phyloP scores from a whole-genome alignment of 2,888 invertebrate genomes.

The Drosophila neotestacea region DNA sequence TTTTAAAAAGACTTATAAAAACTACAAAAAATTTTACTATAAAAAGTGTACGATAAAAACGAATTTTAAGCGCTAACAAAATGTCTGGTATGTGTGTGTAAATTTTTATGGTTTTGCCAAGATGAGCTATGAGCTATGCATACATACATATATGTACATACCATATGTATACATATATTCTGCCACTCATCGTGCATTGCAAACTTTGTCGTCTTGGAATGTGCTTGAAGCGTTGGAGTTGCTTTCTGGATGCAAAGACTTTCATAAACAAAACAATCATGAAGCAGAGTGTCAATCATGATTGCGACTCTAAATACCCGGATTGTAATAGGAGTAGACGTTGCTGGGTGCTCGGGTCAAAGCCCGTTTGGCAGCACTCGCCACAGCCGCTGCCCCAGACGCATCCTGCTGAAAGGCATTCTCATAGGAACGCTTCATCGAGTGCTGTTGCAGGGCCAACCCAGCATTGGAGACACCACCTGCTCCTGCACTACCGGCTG shows the following conservation, averaged over 20 bases:
- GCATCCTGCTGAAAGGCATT: constrained; percentile 88
- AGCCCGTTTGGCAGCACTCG: constrained; percentile 83
- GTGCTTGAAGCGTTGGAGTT: constrained; percentile 20
- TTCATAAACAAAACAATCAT: constrained; percentile 1
- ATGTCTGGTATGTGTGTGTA: constrained; percentile 62
- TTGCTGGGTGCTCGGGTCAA: constrained; percentile 79
- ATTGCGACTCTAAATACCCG: constrained; percentile 74
- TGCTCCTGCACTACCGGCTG: constrained; percentile 56
- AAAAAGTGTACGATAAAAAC: constrained; percentile 50
- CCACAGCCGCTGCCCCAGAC: constrained; percentile 70
- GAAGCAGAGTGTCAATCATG: constrained; percentile 22
- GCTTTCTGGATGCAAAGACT: background rate
- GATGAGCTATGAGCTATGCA: constrained; percentile 27
- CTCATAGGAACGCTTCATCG: constrained; percentile 90
- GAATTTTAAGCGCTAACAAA: constrained; percentile 61
- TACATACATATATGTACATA: constrained; percentile 18
- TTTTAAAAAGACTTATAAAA: constrained; percentile 39
- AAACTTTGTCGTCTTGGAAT: constrained; percentile 27
- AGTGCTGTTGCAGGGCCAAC: constrained; percentile 71
- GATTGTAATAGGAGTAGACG: constrained; percentile 82
- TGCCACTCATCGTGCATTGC: constrained; percentile 37
- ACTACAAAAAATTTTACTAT: constrained; percentile 57
- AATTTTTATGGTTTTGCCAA: constrained; percentile 43
- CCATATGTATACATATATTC: constrained; percentile 24
- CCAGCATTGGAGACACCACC: constrained; percentile 54